Conservation (phyloP, 2,888 invertebrate species). For the Philereme vetulata region DNA sequence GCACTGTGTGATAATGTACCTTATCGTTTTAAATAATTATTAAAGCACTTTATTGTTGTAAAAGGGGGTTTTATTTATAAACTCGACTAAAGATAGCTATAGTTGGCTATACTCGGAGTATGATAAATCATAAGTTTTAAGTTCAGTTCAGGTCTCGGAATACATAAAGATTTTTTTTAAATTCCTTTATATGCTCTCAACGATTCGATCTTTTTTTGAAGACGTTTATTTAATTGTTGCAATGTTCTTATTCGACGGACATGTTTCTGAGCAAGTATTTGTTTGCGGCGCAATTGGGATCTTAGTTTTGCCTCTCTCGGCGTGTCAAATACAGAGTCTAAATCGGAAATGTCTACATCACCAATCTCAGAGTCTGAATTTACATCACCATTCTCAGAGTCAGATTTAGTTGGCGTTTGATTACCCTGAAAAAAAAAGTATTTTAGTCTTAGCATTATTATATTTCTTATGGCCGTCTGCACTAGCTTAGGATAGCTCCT, state of each 20-base stretch:
- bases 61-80: constrained; percentile 1
- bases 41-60: constrained; percentile 24
- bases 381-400: background rate
- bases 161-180: too few species aligned
- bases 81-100: too few species aligned
- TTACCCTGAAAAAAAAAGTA: background rate
- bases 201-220: background rate
- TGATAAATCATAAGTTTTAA: too few species aligned
- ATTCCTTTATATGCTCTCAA: too few species aligned
- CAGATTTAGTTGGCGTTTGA: background rate
- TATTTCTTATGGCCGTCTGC: too few species aligned
- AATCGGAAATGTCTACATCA: constrained; percentile 4
- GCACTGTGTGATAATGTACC: constrained; percentile 21
- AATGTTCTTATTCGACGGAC: background rate
- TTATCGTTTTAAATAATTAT: background rate
- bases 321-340: constrained; percentile 1
- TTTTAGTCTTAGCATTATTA: too few species aligned
- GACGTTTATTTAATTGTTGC: constrained; percentile 3
- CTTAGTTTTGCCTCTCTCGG: background rate
- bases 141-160: too few species aligned
- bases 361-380: background rate
- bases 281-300: background rate
- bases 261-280: background rate
- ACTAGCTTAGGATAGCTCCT: too few species aligned
- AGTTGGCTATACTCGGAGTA: too few species aligned